Conservation (phyloP, 1,140 invertebrate genomes). For the Andricus grossulariae region DNA sequence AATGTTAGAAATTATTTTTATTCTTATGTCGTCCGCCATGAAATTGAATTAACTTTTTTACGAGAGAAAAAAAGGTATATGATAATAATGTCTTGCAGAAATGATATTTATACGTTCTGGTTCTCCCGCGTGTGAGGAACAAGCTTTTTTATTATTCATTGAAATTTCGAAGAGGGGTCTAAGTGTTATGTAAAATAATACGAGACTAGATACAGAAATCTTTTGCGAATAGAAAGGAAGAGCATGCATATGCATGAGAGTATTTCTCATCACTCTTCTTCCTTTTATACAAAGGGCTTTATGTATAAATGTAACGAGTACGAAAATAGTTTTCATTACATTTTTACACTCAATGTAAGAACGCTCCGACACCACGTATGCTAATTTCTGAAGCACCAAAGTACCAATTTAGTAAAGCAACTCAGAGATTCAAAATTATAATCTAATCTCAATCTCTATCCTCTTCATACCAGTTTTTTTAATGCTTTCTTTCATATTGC, state of each 20-base stretch:
- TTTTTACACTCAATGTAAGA: conserved; percentile 3
- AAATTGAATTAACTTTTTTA: no score
- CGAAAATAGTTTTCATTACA: conserved; percentile 4
- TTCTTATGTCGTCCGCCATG: no score
- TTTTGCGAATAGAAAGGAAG: conserved; percentile 35
- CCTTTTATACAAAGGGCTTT: conserved; percentile 3
- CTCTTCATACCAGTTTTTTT: no score
- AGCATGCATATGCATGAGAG: conserved; percentile 29
- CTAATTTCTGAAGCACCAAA: background rate
- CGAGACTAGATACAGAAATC: conserved; percentile 31
- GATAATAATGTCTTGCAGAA: background rate
- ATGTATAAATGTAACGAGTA: conserved; percentile 14
- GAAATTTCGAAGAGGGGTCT: background rate
- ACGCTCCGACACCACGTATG: no score
- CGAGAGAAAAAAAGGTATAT: no score
- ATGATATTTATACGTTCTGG: background rate
- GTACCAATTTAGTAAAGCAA: no score
- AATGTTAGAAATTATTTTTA: no score
- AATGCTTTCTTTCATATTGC: no score
- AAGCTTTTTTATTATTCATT: conserved; percentile 22
- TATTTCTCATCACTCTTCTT: conserved; percentile 9
- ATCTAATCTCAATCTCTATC: no score
- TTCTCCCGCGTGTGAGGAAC: background rate
- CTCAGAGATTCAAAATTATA: no score
- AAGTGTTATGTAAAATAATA: conserved; percentile 26